Conservation (phyloP, 1,140 invertebrate species). For the Tetranychus urticae region DNA sequence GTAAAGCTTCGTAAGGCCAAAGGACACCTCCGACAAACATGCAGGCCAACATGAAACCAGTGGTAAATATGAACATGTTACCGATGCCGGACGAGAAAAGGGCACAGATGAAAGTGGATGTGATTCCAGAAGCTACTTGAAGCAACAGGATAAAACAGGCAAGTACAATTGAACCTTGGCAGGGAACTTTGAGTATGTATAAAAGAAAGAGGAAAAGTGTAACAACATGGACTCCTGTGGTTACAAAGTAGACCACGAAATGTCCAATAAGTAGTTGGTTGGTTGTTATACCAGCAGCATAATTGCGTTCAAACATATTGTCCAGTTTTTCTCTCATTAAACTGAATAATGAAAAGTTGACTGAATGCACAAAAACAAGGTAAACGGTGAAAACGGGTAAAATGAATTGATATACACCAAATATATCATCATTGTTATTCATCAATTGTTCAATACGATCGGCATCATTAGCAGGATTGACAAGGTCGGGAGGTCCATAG, state of each 20-base stretch:
- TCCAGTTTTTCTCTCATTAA: not conserved
- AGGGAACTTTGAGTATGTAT: not conserved
- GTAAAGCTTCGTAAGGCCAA: constrained; percentile 82
- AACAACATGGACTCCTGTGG: not conserved
- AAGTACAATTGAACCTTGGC: not conserved
- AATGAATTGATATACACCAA: not conserved
- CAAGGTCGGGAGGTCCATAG: not conserved
- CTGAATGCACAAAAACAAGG: not conserved
- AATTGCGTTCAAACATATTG: constrained; percentile 1
- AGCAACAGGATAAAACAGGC: constrained; percentile 22
- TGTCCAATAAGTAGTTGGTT: not conserved
- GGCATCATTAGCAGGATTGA: too few species aligned
- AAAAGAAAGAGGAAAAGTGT: not conserved
- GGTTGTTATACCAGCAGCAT: not conserved
- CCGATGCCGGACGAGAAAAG: constrained; percentile 22
- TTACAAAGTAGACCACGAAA: not conserved
- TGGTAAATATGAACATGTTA: not conserved
- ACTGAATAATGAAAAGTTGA: not conserved
- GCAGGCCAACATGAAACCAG: not conserved
- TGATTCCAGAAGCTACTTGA: constrained; percentile 67
- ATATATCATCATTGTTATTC: not conserved
- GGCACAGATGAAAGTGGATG: constrained; percentile 66
- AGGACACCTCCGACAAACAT: constrained; percentile 38
- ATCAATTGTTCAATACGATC: too few species aligned
- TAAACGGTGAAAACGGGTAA: not conserved